Evolutionary conservation across 2,797 vertebrate genomes (phyloP), one percentile per base, ranked within the genome.

Genomic region (Paratrypauchen microcephalus): DNA sequence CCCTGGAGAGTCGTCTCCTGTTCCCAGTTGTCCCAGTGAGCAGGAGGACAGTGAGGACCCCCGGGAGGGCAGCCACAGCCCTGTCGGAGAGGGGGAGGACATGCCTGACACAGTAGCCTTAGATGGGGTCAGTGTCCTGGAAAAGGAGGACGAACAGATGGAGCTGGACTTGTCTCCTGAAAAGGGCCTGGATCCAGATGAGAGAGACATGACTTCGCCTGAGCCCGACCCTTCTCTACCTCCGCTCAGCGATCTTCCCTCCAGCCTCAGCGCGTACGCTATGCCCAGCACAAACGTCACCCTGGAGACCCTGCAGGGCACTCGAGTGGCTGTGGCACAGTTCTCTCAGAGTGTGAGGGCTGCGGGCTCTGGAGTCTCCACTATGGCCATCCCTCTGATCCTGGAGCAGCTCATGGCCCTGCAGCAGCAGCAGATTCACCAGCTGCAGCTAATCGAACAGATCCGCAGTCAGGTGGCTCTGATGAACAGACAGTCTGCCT

Each of bases 261-360:
- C 94, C 65, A 89, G 95, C 78, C 86, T 91, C 77, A 87, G 93
- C 23, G 92, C 85, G 83, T 98, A 98, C 75, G 86, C 87, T 87
- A 96, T 98, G 95, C 97, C 98, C 83, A 99, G 94, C 94, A 99
- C 98, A 88, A 99, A 99, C 18, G 98, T 99, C 81, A 99, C 98
- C 0, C 89, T 99, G 86, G 98, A 99, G 94, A 97, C 98, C n/a
- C 92, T 99, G 84, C 95, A 99, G 76, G 95, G 98, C 86, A 99
- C 98, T 9, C 95, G 97, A 78, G 98, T 99, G 84, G 98, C 97
- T 0, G 98, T 99, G 0, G 98, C 97, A 0, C 98, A 99, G 86
- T 99, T 99, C 89, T 99, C 98, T 0, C 98, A 99, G 89, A 94
- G 89, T 0, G 80, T 96, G 0, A 90, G 95, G 50, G 91, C 89